Evolutionary conservation across 2,113 vertebrate species (phyloP).

Genomic region (Onychorhynchus coronatus): DNA sequence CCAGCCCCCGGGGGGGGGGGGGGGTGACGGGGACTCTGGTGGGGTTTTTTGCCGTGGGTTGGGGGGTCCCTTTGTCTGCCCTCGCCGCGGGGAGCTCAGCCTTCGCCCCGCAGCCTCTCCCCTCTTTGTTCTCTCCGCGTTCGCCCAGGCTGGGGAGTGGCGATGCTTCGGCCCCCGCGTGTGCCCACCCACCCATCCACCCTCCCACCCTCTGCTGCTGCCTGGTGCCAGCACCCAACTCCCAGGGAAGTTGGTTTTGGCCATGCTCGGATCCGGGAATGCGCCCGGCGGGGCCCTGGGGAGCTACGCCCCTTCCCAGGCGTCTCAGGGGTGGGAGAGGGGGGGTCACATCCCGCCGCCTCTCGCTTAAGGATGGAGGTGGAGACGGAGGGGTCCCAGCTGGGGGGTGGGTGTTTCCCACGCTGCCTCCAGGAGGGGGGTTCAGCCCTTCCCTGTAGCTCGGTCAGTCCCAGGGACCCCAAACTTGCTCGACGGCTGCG

Average conservation of each 20-base stretch:
- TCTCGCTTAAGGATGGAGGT: background rate
- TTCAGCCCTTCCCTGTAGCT: background rate
- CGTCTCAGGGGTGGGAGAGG: rapidly evolving
- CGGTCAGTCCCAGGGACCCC: background rate
- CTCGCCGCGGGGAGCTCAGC: no score
- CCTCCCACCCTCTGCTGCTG: background rate
- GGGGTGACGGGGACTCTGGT: no score
- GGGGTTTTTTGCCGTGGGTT: no score
- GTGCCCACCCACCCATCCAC: no score
- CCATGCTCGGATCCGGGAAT: background rate
- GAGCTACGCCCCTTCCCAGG: background rate
- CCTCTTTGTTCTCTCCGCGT: no score
- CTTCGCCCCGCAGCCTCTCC: no score
- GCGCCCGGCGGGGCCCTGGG: rapidly evolving
- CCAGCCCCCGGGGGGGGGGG: no score
- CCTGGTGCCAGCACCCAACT: background rate
- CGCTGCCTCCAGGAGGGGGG: background rate
- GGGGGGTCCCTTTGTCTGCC: no score
- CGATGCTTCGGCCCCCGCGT: no score
- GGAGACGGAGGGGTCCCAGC: background rate
- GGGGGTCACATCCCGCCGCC: background rate
- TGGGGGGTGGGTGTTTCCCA: background rate
- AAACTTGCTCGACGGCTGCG: background rate
- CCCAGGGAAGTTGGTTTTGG: background rate
- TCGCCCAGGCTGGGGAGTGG: no score